Base-by-base conservation (phyloP, 2,888 invertebrate genomes). In the Cryptocephalus moraei region DNA sequence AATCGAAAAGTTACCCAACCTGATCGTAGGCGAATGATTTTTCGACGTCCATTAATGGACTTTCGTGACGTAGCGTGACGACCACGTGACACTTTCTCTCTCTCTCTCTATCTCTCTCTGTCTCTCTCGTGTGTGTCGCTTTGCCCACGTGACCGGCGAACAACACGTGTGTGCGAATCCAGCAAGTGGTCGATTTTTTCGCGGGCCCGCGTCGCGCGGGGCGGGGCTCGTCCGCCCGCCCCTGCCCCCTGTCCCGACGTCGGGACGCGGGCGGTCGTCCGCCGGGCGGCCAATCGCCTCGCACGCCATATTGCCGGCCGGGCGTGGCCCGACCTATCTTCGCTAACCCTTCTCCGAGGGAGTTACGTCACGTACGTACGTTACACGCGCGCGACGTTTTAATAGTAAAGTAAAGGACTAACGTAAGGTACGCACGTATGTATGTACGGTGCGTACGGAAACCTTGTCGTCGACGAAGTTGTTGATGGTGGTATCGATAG, bases 271-370 rank as follows among this genome's bases (percentile, higher is more conserved):
- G 36, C 36, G 34, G 9, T n/a, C 9, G n/a, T 9, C n/a, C 34
- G 34, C 34, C 34, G 36, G 71, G 65, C 66, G 74, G 73, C 80
- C 79, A 80, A 80, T 80, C 77, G 73, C 70, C 70, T 68, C 60
- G 63, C 65, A 73, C 78, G 80, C 80, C 80, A 80, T 80, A 76
- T 80, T 80, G 79, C 76, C 73, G 73, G 71, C 64, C 66, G 73
- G 80, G 80, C 78, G 79, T 75, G 71, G 75, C 62, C 50, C 55
- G 38, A 44, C 40, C 22, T 22, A 22, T 22, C 22, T 22, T 22
- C 22, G 22, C 22, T 22, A 22, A 22, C 22, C 22, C 22, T 22
- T 22, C 22, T 22, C 22, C 22, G 6, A 22, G 22, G 22, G 22
- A 22, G 22, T 22, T 22, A 22, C 22, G 22, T 22, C 22, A 22